Evolutionary conservation across 2,797 vertebrate genomes (phyloP), one percentile per base, ranked within the genome.

Genomic region (Heterohyrax brucei): DNA sequence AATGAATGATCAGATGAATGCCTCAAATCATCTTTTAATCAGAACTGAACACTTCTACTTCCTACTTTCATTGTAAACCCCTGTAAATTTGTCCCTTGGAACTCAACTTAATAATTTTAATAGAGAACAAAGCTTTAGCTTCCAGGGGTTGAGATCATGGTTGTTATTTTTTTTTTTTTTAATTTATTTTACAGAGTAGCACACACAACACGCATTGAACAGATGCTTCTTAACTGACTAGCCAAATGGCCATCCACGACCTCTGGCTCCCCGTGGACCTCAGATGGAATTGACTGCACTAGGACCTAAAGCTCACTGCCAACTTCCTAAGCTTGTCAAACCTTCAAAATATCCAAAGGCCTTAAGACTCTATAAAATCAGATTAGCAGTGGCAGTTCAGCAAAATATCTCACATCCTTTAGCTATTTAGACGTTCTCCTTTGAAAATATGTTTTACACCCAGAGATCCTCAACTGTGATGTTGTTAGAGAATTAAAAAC

Each of bases 211-310:
- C 14, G 10, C 68, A 72, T 26, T 64, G 79, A 93, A 89, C 84
- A 95, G 96, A 96, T 61, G 84, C 84, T 93, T 97, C 46, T 85
- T 84, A 73, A 81, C 80, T 73, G 87, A 85, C 26, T 24, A 88
- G 83, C 61, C 75, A 93, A 95, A 80, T 75, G 96, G 72, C 81
- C 46, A 76, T 87, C 64, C 22, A 79, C 76, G 75, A 78, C 73
- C 92, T 92, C 56, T 94, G 87, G 84, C 22, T 28, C 39, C 48
- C 79, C 21, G 10, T 2, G 50, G 81, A 48, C 50, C 48, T 68
- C 18, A 85, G 75, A 94, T 77, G 85, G 62, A 95, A 77, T 2
- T 81, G 84, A 87, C 26, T 46, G 19, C 1, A 64, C 46, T 75
- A 22, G 81, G 83, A 77, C 76, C 50, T 89, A 48, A 75, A 72